A percentile compares a stretch with the other conserved stretches of the same genome.
phyloP scores from a whole-genome alignment of 2,113 vertebrate species.

The Microtus ochrogaster region DNA sequence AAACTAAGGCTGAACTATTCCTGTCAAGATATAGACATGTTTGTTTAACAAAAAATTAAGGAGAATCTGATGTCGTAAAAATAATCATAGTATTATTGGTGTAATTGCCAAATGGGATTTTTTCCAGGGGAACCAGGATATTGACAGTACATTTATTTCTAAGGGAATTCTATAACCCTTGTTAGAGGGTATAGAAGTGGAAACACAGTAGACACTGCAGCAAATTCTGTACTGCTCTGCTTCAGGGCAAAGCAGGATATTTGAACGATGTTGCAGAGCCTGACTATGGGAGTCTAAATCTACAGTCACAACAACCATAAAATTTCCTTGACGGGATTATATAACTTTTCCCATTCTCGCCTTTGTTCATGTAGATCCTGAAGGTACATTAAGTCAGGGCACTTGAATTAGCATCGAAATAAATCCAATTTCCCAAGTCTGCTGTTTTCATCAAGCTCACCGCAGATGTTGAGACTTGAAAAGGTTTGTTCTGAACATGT shows the following conservation, averaged over 20 bases:
- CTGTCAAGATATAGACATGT: not conserved
- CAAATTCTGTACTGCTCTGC: not conserved
- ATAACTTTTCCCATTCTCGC: slow-evolving; percentile 7
- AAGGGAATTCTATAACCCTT: slow-evolving; percentile 2
- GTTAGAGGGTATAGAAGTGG: slow-evolving; percentile 8
- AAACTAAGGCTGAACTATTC: slow-evolving; percentile 20
- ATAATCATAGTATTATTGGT: not conserved
- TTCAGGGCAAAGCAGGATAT: not conserved
- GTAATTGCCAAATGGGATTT: slow-evolving; percentile 36
- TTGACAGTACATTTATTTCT: slow-evolving; percentile 44
- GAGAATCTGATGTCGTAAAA: not conserved
- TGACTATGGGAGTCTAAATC: too few relatives aligned
- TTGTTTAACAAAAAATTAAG: slow-evolving; percentile 35
- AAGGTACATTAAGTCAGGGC: slow-evolving; percentile 24
- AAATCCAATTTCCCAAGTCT: slow-evolving; percentile 57
- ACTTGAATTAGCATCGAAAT: slow-evolving; percentile 62
- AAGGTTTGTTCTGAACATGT: slow-evolving; percentile 43
- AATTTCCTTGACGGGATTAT: slow-evolving; percentile 15
- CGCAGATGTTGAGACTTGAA: slow-evolving; percentile 75
- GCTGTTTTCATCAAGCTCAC: slow-evolving; percentile 66
- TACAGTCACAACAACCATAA: not conserved
- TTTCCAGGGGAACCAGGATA: not conserved
- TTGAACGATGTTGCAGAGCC: not conserved
- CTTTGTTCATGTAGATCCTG: slow-evolving; percentile 20
- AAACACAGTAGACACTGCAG: not conserved